Percentiles rank a stretch among this genome's conserved stretches.
Conservation (phyloP, 2,888 invertebrate species). For the Lamproptera curius region DNA sequence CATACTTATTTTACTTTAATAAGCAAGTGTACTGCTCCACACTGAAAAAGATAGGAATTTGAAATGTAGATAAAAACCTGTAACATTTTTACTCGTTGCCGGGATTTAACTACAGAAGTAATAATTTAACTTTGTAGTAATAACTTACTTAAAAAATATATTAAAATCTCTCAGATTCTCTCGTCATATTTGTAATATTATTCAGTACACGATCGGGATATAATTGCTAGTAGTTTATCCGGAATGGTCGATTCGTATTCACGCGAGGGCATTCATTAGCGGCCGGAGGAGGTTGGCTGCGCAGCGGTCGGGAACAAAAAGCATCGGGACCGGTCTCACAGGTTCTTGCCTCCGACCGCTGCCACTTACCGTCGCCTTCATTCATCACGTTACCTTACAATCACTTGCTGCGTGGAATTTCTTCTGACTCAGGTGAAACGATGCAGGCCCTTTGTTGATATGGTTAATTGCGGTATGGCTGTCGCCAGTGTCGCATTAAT, state of each 20-base stretch:
- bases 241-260: constrained; percentile 36
- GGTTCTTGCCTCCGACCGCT: constrained; percentile 42
- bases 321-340: constrained; percentile 57
- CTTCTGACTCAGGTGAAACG: constrained; percentile 12
- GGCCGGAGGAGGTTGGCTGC: constrained; percentile 27
- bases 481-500: no score
- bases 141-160: no score
- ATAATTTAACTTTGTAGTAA: no score
- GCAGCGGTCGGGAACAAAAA: constrained; percentile 47
- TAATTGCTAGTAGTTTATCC: constrained; percentile 26
- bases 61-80: no score
- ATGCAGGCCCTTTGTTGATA: constrained; percentile 28
- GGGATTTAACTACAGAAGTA: no score
- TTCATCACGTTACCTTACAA: constrained; percentile 33
- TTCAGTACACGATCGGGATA: constrained; percentile 11
- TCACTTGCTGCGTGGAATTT: constrained; percentile 18
- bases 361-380: constrained; percentile 38
- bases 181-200: no score
- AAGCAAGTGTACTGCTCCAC: no score
- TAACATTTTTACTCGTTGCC: no score
- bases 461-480: constrained; percentile 17
- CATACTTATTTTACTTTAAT: no score
- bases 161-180: no score
- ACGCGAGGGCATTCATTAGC: constrained; percentile 35
- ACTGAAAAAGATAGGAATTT: no score